Base-by-base conservation (phyloP, 2,113 vertebrate genomes). In the Lasiurus cinereus region DNA sequence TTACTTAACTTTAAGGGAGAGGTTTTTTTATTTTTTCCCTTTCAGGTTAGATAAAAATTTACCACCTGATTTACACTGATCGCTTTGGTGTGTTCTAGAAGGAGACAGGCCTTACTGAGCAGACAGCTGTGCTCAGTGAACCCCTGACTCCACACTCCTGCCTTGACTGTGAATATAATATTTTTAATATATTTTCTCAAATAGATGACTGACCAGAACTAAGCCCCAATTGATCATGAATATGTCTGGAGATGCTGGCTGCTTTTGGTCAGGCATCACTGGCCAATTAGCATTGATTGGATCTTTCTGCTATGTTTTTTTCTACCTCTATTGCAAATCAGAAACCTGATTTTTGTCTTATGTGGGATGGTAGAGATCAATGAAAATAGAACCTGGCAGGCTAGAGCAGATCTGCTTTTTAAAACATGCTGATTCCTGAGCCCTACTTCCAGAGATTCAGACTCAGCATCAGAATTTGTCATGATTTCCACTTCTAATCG, bases 331-430 rank as follows among this genome's bases (percentile, higher is more conserved):
- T 19, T 82, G 39, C 39, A 77, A 93, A 79, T 27, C 39, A 89
- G 62, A 95, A 79, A 94, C 10, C 66, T 73, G 36, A 29, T 91
- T 86, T 86, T 95, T 86, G 46, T 50, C 46, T 90, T 62, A 6
- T 46, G 80, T 50, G 70, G n/a, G 21, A 87, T n/a, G 31, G 15
- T 52, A 18, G 27, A 88, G 48, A 27, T 46, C 15, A 39, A 88
- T 14, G 27, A 39, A 93, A 59, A 50, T 0, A 33, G 84, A 88
- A 43, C 5, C 7, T 3, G 43, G 59, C 11, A 62, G 77, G 8
- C 24, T 21, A 39, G 46, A 36, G 0, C 10, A 62, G 15, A 62
- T 52, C 9, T 74, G 18, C 59, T 83, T 94, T 91, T 52, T n/a
- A 6, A 87, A 91, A 13, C 27, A 14, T 43, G 56, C 59, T 62